Conservation (phyloP, 53 echinoderm and acorn worm species). For the Paracentrotus lividus region DNA sequence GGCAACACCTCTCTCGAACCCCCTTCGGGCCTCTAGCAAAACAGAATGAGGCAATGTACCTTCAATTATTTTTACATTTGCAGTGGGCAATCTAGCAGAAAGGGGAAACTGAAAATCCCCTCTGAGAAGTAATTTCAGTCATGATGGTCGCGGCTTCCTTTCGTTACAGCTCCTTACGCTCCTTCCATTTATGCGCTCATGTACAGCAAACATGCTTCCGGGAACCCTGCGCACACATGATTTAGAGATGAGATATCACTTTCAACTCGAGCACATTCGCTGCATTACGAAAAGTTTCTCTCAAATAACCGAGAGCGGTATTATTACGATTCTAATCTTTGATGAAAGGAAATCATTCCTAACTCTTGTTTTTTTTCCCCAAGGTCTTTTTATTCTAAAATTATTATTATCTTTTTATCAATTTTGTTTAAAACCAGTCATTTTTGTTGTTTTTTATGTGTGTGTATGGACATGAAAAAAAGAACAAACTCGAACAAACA, state of each 20-base stretch:
- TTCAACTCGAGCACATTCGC: not conserved
- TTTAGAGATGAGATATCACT: not conserved
- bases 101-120: not conserved
- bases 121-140: slow-evolving; percentile 10
- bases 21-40: not conserved
- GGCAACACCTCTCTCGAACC: slow-evolving; percentile 29
- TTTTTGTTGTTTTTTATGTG: too few species aligned
- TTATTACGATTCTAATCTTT: not conserved
- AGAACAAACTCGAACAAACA: too few species aligned
- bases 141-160: not conserved
- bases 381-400: too few species aligned
- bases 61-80: slow-evolving; percentile 55
- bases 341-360: not conserved
- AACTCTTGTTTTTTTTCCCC: not conserved
- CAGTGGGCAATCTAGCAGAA: slow-evolving; percentile 15
- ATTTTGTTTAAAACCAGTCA: too few species aligned
- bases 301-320: not conserved
- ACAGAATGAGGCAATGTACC: slow-evolving; percentile 25
- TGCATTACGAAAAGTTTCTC: not conserved
- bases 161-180: not conserved
- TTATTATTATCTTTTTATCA: too few species aligned
- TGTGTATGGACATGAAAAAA: too few species aligned
- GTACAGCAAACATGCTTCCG: not conserved
- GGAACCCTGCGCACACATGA: not conserved
- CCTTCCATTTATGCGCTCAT: not conserved